Percentiles rank a stretch among this genome's conserved stretches.
These are phyloP conservation scores for Melieria picta DNA, from an alignment of 2,888 invertebrate genomes.

Conservation along the genomic window DNA sequence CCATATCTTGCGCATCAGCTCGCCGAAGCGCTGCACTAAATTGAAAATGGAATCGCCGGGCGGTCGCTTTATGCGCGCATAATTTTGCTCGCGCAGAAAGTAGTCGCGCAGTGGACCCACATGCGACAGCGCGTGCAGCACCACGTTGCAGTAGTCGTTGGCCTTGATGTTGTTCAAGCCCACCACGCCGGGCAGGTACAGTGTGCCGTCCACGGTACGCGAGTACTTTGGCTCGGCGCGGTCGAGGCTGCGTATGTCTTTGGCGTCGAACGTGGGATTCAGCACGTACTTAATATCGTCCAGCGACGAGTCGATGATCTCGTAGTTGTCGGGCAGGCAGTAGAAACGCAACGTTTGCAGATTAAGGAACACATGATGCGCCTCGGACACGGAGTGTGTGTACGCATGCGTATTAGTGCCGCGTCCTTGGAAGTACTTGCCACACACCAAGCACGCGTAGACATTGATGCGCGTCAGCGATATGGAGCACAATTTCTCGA, in stretches of 20 bases:
- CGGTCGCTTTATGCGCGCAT: conserved; percentile 86
- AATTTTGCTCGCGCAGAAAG: conserved; percentile 93
- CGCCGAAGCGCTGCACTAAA: conserved; percentile 91
- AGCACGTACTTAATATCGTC: conserved; percentile 99
- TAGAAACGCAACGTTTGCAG: conserved; percentile 97
- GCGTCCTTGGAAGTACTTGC: conserved; percentile 97
- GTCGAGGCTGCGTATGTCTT: conserved; percentile 86
- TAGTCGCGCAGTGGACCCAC: conserved; percentile 94
- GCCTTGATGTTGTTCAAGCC: conserved; percentile 99
- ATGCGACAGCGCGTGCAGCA: conserved; percentile 93
- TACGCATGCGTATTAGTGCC: conserved; percentile 99
- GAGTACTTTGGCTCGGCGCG: conserved; percentile 76
- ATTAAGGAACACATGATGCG: conserved; percentile 98
- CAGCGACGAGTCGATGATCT: conserved; percentile 96
- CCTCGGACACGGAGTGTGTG: conserved; percentile 97
- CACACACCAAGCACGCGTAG: conserved; percentile 98
- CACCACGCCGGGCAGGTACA: conserved; percentile 97
- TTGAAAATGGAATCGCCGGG: conserved; percentile 95
- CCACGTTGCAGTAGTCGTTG: conserved; percentile 99
- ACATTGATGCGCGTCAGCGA: conserved; percentile 98
- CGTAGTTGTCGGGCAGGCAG: conserved; percentile 99
- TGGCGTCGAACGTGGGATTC: conserved; percentile 92
- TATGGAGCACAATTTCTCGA: conserved; percentile 98
- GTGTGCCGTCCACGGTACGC: conserved; percentile 94
- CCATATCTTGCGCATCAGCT: conserved; percentile 97